A percentile compares a stretch with the other conserved stretches of the same genome.
These are phyloP conservation scores for Pseudochirops cupreus DNA, from an alignment of 2,797 vertebrate genomes.

Conservation along the genomic window DNA sequence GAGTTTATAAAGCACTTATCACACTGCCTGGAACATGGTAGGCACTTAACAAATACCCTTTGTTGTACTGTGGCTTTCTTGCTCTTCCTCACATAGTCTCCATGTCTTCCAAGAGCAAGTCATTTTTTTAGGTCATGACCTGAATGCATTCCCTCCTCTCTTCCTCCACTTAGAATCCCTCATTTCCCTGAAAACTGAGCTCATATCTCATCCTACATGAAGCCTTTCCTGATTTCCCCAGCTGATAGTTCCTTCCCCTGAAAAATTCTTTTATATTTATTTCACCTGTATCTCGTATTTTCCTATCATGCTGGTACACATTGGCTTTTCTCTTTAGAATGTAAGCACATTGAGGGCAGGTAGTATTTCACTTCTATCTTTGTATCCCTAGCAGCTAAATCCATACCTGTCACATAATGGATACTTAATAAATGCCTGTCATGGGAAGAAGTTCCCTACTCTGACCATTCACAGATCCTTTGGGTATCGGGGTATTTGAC, in stretches of 20 bases:
- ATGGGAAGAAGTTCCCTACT: neutral
- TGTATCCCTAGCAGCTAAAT: constrained; percentile 49
- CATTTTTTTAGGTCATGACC: neutral
- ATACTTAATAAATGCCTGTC: constrained; percentile 67
- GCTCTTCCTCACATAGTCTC: neutral
- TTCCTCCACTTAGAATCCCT: neutral
- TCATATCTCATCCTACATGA: neutral
- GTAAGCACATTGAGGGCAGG: constrained; percentile 25
- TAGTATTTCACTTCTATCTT: constrained; percentile 2
- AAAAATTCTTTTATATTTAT: neutral
- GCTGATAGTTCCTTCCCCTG: neutral
- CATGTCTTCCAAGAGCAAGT: neutral
- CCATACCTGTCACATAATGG: constrained; percentile 60
- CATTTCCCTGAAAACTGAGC: neutral
- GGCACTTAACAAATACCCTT: neutral
- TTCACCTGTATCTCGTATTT: neutral
- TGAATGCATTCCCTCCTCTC: neutral
- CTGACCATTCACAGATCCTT: neutral
- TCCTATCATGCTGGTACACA: constrained; percentile 1
- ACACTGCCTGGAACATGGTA: neutral
- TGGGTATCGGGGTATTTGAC: neutral
- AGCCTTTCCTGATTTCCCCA: neutral
- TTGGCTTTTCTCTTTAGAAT: constrained; percentile 33
- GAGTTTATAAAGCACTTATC: neutral
- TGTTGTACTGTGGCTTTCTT: neutral